phyloP scores from a whole-genome alignment of 2,113 vertebrate species.

The Piaya cayana region DNA sequence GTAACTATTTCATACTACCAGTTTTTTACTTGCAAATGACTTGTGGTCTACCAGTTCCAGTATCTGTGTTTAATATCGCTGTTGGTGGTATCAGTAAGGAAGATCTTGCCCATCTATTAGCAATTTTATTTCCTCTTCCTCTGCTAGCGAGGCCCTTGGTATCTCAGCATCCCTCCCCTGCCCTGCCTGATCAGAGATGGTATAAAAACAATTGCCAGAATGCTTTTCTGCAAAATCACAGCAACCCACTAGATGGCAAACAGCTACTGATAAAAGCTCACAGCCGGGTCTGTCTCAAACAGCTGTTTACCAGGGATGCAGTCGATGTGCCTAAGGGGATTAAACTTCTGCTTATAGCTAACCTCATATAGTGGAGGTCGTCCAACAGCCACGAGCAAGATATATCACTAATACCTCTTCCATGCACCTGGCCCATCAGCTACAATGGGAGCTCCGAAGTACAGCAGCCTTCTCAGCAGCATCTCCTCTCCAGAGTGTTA shows the following conservation, averaged over 20 bases:
- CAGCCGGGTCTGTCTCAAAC: no score
- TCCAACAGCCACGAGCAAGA: background rate
- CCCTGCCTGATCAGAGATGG: accelerated
- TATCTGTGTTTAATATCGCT: background rate
- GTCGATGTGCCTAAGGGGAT: background rate
- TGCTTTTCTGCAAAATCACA: background rate
- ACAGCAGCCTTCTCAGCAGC: background rate
- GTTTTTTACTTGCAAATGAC: background rate
- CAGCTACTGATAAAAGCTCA: background rate
- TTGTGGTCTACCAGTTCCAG: background rate
- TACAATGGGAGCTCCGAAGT: accelerated
- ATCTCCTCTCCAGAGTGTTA: background rate
- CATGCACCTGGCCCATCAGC: accelerated
- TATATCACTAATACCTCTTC: background rate
- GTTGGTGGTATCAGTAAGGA: background rate
- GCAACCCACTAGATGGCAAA: constrained; percentile 56
- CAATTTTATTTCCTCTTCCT: background rate
- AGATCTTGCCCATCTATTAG: accelerated
- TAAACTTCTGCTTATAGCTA: background rate
- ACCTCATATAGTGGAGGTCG: accelerated
- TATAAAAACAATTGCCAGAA: no score
- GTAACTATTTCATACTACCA: background rate
- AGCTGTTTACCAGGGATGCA: no score
- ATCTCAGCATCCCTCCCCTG: background rate
- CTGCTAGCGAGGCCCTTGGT: background rate